Evolutionary conservation across 2,797 vertebrate species (phyloP).

Genomic region (Etheostoma perlongum): DNA sequence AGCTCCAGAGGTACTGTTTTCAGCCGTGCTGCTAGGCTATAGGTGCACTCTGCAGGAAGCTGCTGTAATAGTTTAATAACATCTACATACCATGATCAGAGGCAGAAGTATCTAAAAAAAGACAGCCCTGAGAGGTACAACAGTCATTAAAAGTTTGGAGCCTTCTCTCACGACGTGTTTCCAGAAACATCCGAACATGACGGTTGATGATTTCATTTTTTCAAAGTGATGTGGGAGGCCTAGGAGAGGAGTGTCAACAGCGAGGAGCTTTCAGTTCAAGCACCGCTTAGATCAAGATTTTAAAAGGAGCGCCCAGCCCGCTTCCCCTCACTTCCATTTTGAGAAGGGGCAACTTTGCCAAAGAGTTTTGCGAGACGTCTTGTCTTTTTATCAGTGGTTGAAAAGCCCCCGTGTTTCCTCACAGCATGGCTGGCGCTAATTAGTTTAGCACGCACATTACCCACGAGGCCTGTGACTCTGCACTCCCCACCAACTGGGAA

Average conservation of each 20-base stretch:
- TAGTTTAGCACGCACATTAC: conserved; percentile 80
- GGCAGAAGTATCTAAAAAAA: conserved; percentile 25
- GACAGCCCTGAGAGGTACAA: conserved; percentile 12
- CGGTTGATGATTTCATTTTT: conserved; percentile 7
- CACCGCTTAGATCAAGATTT: conserved; percentile 63
- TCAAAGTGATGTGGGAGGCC: conserved; percentile 29
- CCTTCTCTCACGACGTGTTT: conserved; percentile 28
- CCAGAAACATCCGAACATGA: conserved; percentile 50
- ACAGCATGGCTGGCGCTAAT: conserved; percentile 81
- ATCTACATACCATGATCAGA: conserved; percentile 45
- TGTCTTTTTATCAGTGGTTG: conserved; percentile 78
- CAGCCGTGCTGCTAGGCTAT: neutral
- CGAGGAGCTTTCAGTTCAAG: conserved; percentile 69
- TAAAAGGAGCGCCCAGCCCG: conserved; percentile 45
- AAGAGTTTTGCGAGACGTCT: conserved; percentile 65
- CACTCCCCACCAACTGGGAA: conserved; percentile 52
- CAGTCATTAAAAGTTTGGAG: conserved; percentile 72
- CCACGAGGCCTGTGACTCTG: conserved; percentile 72
- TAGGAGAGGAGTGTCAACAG: conserved; percentile 40
- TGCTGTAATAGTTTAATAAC: conserved; percentile 35
- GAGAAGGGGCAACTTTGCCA: conserved; percentile 51
- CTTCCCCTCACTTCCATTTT: conserved; percentile 53
- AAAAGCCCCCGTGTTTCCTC: conserved; percentile 74
- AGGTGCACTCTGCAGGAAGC: conserved; percentile 6
- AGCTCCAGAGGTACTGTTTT: conserved; percentile 9